Conservation (phyloP, 2,113 vertebrate genomes). For the Rhea americana region DNA sequence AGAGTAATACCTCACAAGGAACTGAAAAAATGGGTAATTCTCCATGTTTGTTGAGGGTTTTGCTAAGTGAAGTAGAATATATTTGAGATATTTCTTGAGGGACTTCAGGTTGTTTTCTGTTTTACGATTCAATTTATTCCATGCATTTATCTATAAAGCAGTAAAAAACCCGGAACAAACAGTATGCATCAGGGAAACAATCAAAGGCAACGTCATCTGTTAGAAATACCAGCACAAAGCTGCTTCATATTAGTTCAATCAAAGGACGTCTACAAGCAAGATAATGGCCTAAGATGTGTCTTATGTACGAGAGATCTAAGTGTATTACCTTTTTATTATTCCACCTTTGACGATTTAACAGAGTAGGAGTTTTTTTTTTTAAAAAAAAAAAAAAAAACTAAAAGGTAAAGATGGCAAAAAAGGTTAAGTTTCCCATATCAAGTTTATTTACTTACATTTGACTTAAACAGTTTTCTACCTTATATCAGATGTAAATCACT, state of each 20-base stretch:
- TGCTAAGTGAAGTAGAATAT: background rate
- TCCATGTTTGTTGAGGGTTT: background rate
- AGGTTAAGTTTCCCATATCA: background rate
- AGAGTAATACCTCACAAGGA: background rate
- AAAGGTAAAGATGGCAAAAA: background rate
- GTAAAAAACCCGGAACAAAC: background rate
- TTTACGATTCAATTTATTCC: background rate
- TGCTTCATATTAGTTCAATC: background rate
- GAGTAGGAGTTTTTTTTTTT: background rate
- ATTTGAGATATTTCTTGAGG: background rate
- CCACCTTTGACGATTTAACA: background rate
- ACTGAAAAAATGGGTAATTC: background rate
- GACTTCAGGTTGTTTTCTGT: background rate
- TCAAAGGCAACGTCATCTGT: background rate
- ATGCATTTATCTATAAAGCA: background rate
- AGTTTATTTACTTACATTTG: conserved; percentile 3
- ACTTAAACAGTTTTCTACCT: background rate
- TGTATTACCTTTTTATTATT: background rate
- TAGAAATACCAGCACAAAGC: background rate
- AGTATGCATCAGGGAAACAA: background rate
- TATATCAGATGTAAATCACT: background rate
- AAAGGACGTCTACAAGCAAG: background rate
- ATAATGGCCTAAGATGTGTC: background rate
- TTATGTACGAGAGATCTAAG: background rate
- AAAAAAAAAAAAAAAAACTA: background rate